Base-by-base conservation (phyloP, 92 coral and sea anemone species). In the Porites lobata region DNA sequence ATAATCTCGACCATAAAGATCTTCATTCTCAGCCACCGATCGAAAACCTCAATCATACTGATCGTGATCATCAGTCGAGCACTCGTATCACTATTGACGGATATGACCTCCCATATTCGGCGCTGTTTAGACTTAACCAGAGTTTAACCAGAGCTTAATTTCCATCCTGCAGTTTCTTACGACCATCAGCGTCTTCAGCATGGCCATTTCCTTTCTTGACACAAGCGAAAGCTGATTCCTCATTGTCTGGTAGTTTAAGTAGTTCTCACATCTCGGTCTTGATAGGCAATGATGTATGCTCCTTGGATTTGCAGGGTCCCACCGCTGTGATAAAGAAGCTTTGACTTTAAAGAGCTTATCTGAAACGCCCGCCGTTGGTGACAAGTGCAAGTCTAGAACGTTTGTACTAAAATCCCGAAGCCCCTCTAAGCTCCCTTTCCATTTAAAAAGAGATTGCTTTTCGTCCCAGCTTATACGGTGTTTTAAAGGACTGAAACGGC, bases 291-390 rank as follows among this genome's bases (percentile, higher is more conserved):
- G 72, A 68, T 50, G n/a, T 68, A 43, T 43, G 72, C 47, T 68
- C 72, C 72, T 68, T 20, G 47, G 26, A 68, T 68, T 68, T 68
- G 72, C 26, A 72, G 17, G 77, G 77, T 72, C 50, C 59, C 77
- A 72, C 58, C 50, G 77, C 50, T 72, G 77, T 72, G 47, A 72
- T 18, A 52, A 74, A 52, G 72, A 68, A 20, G 43, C 78, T 74
- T 74, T 74, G 78, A 74, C 78, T 74, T 72, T 26, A 72, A 72
- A 59, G 76, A 72, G 76, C 76, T 72, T 43, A 59, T 74, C 78
- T 51, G 78, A 74, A 74, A 74, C 9, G 26, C 77, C 15, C 77
- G 51, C 77, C 77, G 77, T 72, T 62, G 62, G 59, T 72, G 77
- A 72, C n/a, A 72, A 59, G n/a, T 72, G 61, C 62, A 29, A 72